Percentiles rank a stretch among this genome's conserved stretches.
phyloP scores from a whole-genome alignment of 1,140 invertebrate genomes.

The Psilanteris sp. region DNA sequence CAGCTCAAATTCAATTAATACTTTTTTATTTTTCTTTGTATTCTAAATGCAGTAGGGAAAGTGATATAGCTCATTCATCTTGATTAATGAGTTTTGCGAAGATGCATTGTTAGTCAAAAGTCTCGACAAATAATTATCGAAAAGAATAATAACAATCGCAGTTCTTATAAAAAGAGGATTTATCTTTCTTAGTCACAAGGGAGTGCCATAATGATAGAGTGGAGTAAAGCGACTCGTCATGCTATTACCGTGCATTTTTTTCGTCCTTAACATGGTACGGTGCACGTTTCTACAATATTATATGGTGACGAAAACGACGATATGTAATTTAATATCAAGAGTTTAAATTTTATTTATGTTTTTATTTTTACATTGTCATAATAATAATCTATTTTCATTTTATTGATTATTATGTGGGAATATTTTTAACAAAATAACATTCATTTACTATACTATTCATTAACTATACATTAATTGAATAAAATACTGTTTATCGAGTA shows the following conservation, averaged over 20 bases:
- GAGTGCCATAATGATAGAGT: conserved; percentile 56
- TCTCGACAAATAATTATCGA: conserved; percentile 40
- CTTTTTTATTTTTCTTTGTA: too few species aligned
- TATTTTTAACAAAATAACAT: too few species aligned
- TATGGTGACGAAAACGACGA: conserved; percentile 14
- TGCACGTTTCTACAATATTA: conserved; percentile 38
- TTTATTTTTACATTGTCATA: neutral
- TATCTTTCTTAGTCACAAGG: conserved; percentile 29
- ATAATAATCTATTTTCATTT: too few species aligned
- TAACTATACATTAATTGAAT: too few species aligned
- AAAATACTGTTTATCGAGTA: too few species aligned
- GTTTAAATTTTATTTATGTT: conserved; percentile 8
- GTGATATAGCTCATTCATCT: conserved; percentile 36
- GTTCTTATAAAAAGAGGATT: conserved; percentile 38
- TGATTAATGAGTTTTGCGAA: conserved; percentile 45
- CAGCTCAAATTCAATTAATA: too few species aligned
- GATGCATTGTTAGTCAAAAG: conserved; percentile 20
- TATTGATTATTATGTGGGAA: too few species aligned
- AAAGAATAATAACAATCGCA: conserved; percentile 25
- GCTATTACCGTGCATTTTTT: conserved; percentile 55
- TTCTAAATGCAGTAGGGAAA: too few species aligned
- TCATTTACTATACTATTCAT: too few species aligned
- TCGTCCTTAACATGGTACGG: conserved; percentile 18
- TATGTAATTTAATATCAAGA: conserved; percentile 38
- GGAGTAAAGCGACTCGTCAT: conserved; percentile 47